Conservation (phyloP, 2,888 invertebrate genomes). For the Drosophila kambysellisi region DNA sequence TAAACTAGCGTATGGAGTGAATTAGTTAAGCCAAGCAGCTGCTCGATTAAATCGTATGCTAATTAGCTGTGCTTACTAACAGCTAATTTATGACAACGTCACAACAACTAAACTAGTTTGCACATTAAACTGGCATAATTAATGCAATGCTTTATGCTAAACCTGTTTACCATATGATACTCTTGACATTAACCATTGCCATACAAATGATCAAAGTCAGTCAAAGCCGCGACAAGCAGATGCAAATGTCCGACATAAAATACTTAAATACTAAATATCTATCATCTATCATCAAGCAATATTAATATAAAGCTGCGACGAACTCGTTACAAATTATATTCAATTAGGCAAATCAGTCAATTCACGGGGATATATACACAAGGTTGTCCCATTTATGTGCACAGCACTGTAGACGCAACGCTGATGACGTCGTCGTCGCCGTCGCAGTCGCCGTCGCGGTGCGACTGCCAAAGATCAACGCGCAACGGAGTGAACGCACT, state of each 20-base stretch:
- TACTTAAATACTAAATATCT: background rate
- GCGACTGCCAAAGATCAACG: slow-evolving; percentile 62
- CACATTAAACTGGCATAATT: slow-evolving; percentile 47
- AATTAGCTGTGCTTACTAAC: slow-evolving; percentile 35
- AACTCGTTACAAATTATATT: slow-evolving; percentile 33
- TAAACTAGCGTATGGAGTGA: background rate
- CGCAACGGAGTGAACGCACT: slow-evolving; percentile 55
- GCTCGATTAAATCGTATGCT: slow-evolving; percentile 32
- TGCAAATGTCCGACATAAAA: slow-evolving; percentile 7
- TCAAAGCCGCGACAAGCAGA: slow-evolving; percentile 7
- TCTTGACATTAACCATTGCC: slow-evolving; percentile 33
- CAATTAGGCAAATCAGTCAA: slow-evolving; percentile 37
- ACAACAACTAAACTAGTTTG: slow-evolving; percentile 44
- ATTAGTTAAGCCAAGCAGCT: slow-evolving; percentile 6
- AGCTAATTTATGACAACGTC: slow-evolving; percentile 37
- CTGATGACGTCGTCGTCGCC: slow-evolving; percentile 6
- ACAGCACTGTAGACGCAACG: slow-evolving; percentile 28
- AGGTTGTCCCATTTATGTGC: slow-evolving; percentile 45
- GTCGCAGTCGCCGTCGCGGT: slow-evolving; percentile 18
- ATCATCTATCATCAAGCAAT: slow-evolving; percentile 34
- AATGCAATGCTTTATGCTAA: slow-evolving; percentile 47
- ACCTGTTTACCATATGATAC: slow-evolving; percentile 39
- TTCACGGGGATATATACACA: slow-evolving; percentile 11
- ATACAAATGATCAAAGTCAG: slow-evolving; percentile 42
- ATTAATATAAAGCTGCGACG: slow-evolving; percentile 19